Evolutionary conservation across 2,888 invertebrate species (phyloP).

Genomic region (Nephrotoma appendiculata): DNA sequence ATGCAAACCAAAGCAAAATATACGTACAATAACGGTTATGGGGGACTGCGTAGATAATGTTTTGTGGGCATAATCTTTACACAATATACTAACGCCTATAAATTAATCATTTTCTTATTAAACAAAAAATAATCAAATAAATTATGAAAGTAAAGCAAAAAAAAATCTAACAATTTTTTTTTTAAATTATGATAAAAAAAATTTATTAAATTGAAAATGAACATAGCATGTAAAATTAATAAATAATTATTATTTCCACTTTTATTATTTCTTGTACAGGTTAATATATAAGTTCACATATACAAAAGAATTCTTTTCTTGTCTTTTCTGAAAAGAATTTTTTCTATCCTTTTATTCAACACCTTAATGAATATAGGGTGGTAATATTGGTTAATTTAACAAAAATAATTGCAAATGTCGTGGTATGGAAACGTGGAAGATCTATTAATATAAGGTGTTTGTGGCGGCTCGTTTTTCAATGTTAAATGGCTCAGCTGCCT

Average conservation of each 20-base stretch:
- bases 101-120: not conserved
- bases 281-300: not conserved
- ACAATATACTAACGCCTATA: not conserved
- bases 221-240: not conserved
- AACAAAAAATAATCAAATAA: not conserved
- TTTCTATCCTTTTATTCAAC: not conserved
- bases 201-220: not conserved
- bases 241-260: not conserved
- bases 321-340: not conserved
- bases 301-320: not conserved
- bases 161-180: not conserved
- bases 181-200: not conserved
- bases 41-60: not conserved
- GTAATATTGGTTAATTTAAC: not conserved
- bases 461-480: too few relatives aligned
- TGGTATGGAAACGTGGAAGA: too few relatives aligned
- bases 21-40: not conserved
- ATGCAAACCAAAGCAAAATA: not conserved
- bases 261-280: not conserved
- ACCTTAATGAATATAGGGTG: not conserved
- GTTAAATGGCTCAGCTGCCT: too few relatives aligned
- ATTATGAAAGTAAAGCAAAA: not conserved
- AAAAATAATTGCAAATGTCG: too few relatives aligned
- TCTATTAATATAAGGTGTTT: too few relatives aligned
- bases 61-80: not conserved